Evolutionary conservation across 2,888 invertebrate species (phyloP), one percentile per base, ranked within the genome.

Genomic region (Trilocha varians): DNA sequence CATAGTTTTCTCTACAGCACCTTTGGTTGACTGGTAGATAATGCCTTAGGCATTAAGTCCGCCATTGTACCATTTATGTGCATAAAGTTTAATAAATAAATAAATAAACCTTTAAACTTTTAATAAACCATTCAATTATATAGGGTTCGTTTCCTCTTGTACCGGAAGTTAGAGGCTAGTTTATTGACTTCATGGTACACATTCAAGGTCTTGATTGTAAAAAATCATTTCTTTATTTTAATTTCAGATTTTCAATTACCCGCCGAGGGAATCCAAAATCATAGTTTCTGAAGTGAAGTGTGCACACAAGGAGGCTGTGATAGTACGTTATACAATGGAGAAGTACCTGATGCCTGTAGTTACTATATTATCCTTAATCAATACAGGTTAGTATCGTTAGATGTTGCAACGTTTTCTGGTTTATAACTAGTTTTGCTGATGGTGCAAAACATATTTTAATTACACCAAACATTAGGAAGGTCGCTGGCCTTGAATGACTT

Each of bases 381-480:
- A 64, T 50, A 68, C 72, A 75, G 79, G 80, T 80, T 61, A 25
- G 75, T 70, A 55, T 34, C 4, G 11, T 9, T 4, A 11, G 6
- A 25, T 25, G 25, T 25, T 2, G 25, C 11, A 25, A 25, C 11
- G 25, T 5, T 2, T 25, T 2, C 11, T 5, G 25, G 11, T 25
- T 25, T 25, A 25, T 9, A 25, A 25, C 25, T 25, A 25, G 25
- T 25, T 25, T 25, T 25, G 25, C 11, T 0, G 25, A 11, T 9
- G 25, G 25, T 25, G 25, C 25, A 25, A 25, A 25, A n/a, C n/a
- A n/a, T n/a, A 3, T 25, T 25, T 3, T 25, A 1, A 25, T 9
- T 9, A 25, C 11, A 25, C 6, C 25, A 25, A 25, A 25, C 25
- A 25, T 9, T 25, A 9, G 6, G 2, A 25, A 25, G 3, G 6